phyloP scores from a whole-genome alignment of 2,797 vertebrate species.

The Bradypodion ventrale region DNA sequence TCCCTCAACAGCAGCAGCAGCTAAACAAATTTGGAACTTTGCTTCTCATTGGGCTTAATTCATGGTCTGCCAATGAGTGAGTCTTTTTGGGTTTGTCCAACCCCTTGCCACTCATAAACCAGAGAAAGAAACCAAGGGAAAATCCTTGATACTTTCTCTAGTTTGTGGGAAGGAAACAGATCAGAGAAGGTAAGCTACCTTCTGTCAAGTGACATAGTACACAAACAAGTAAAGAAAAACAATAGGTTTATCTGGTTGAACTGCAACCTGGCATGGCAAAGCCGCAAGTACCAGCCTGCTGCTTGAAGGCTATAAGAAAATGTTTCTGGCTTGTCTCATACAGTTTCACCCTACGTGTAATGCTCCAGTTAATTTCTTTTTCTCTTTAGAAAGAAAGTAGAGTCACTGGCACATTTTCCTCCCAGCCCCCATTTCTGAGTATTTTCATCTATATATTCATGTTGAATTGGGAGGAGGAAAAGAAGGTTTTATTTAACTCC shows the following conservation, averaged over 20 bases:
- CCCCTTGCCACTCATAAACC: too few relatives aligned
- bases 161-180: background rate
- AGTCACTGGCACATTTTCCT: background rate
- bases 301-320: background rate
- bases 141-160: background rate
- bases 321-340: background rate
- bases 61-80: background rate
- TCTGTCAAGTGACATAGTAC: background rate
- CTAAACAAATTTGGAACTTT: background rate
- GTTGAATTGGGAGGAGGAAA: background rate
- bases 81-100: too few relatives aligned
- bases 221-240: background rate
- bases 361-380: background rate
- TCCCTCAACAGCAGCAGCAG: background rate
- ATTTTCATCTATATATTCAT: background rate
- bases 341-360: background rate
- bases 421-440: background rate
- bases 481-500: background rate
- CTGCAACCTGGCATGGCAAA: background rate
- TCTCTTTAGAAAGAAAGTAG: background rate
- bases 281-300: background rate
- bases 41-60: background rate
- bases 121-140: background rate
- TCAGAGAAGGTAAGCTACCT: background rate
- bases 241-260: background rate